These are phyloP conservation scores for Drosophila sp. DNA, from an alignment of 1,140 invertebrate species.

Conservation along the genomic window DNA sequence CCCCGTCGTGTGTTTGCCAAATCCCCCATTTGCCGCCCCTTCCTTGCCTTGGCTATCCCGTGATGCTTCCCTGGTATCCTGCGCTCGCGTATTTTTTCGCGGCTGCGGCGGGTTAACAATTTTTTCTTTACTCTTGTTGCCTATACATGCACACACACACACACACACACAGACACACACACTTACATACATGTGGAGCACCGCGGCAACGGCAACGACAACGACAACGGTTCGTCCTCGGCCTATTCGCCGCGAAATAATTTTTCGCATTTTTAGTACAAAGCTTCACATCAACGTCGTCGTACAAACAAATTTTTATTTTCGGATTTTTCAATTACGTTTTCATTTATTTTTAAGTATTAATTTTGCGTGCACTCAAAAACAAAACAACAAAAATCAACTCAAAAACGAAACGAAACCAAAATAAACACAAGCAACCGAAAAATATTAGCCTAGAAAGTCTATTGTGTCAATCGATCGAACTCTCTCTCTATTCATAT, in stretches of 20 bases:
- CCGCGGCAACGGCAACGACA: constrained; percentile 57
- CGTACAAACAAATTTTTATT: constrained; percentile 83
- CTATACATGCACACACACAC: constrained; percentile 50
- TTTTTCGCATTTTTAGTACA: constrained; percentile 83
- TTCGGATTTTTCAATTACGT: constrained; percentile 83
- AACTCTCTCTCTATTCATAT: constrained; percentile 19
- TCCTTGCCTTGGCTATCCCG: not conserved
- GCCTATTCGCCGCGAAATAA: constrained; percentile 83
- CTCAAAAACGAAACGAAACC: constrained; percentile 35
- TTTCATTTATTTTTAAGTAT: constrained; percentile 82
- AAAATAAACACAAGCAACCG: constrained; percentile 57
- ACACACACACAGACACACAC: constrained; percentile 29
- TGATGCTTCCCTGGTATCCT: constrained; percentile 40
- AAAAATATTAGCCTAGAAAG: constrained; percentile 50
- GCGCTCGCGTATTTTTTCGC: constrained; percentile 78
- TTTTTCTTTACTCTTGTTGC: constrained; percentile 56
- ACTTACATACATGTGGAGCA: constrained; percentile 27
- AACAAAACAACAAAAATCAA: constrained; percentile 49
- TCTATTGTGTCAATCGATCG: constrained; percentile 12
- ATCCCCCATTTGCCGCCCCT: constrained; percentile 23
- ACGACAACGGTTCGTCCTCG: constrained; percentile 65
- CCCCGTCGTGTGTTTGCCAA: constrained; percentile 35
- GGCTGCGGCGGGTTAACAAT: constrained; percentile 69
- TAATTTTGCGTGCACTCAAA: constrained; percentile 79
- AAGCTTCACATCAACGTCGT: constrained; percentile 83